These are phyloP conservation scores for Spea hammondii DNA, from an alignment of 2,797 vertebrate genomes.

Conservation along the genomic window DNA sequence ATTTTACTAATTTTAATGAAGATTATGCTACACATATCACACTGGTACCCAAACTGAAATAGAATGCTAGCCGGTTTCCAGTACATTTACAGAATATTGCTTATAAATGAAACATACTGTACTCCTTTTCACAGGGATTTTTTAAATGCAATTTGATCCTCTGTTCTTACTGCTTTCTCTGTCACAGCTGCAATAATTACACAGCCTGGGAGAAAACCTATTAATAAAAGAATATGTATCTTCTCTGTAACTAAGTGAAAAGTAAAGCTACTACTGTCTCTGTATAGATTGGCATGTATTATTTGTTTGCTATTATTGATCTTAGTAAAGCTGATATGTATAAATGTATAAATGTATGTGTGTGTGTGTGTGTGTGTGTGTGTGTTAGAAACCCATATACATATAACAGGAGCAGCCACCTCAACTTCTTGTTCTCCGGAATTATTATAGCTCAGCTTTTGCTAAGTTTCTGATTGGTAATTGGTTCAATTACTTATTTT, in stretches of 20 bases:
- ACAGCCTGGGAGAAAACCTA: background rate
- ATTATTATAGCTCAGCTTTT: too few relatives aligned
- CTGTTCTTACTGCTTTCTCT: conserved; percentile 18
- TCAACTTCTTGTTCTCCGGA: too few relatives aligned
- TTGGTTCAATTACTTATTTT: too few relatives aligned
- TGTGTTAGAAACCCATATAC: too few relatives aligned
- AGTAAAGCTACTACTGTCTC: background rate
- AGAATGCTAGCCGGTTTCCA: conserved; percentile 6
- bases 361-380: too few relatives aligned
- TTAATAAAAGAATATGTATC: conserved; percentile 13
- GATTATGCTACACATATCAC: background rate
- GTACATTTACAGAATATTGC: conserved; percentile 20
- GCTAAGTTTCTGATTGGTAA: too few relatives aligned
- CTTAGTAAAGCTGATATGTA: too few relatives aligned
- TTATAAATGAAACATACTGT: background rate
- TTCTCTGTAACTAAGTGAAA: conserved; percentile 18
- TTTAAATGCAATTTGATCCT: conserved; percentile 30
- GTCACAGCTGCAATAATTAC: conserved; percentile 16
- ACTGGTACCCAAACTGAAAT: background rate
- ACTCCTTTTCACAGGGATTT: background rate
- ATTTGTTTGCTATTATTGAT: too few relatives aligned
- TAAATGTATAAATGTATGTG: too few relatives aligned
- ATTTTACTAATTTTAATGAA: background rate
- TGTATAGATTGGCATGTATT: too few relatives aligned
- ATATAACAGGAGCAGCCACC: too few relatives aligned